phyloP scores from a whole-genome alignment of 2,797 vertebrate genomes.

The Thripadectes ignobilis region DNA sequence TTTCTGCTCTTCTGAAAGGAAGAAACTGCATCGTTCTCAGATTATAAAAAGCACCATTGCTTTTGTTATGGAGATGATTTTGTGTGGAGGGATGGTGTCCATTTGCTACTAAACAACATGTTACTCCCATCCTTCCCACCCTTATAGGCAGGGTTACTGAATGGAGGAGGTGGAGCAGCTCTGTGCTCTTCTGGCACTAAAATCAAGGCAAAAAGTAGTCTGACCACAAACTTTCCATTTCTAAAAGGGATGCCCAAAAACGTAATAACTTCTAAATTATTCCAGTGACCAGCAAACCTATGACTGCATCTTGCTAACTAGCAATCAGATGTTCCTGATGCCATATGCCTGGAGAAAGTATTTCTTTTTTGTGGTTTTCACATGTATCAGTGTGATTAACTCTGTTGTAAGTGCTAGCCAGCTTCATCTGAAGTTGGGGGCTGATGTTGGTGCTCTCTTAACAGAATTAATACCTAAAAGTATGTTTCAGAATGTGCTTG shows the following conservation, averaged over 20 bases:
- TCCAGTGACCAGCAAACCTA: not conserved
- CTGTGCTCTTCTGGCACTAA: not conserved
- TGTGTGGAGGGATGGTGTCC: not conserved
- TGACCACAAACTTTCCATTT: not conserved
- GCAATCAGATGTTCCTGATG: not conserved
- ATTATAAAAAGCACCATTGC: not conserved
- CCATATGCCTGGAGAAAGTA: not conserved
- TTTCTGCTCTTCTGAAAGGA: not conserved
- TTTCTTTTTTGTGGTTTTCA: not conserved
- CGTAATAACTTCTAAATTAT: not conserved
- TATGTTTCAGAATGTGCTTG: not conserved
- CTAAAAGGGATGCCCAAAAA: not conserved
- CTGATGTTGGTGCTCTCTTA: not conserved
- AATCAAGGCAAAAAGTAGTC: not conserved
- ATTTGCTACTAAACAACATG: not conserved
- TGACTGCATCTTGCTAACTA: not conserved
- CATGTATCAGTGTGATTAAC: not conserved
- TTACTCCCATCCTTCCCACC: fast-evolving
- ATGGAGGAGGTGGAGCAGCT: not conserved
- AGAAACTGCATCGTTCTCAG: fast-evolving
- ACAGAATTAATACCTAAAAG: not conserved
- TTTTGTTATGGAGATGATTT: not conserved
- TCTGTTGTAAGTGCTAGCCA: not conserved
- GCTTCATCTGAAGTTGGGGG: not conserved
- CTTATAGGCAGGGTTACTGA: not conserved